Evolutionary conservation across 2,797 vertebrate species (phyloP), one percentile per base, ranked within the genome.

Genomic region (Meda fulgida): DNA sequence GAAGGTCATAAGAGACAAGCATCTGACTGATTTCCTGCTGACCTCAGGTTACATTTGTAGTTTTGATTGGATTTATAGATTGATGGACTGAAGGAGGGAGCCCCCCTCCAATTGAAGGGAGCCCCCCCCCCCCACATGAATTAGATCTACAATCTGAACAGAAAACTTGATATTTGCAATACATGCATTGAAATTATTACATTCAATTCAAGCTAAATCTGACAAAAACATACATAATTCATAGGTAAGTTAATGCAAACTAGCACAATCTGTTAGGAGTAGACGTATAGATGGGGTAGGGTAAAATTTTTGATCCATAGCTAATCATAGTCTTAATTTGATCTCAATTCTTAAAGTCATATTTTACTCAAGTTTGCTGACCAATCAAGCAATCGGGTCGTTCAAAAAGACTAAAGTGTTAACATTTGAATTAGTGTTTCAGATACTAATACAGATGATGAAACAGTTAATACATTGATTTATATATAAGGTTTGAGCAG

Each of bases 11-110:
- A 58, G 75, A 78, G 48, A 70, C 76, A 72, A 53, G 40, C 67
- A 70, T 86, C 38, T 71, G 29, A 77, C 19, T 80, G 77, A 65
- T 40, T 51, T 38, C 18, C 51, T 63, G 43, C 66, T 53, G 67
- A 80, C 78, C 78, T 75, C 6, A 31, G 31, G 72, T 76, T 84
- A 29, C n/a, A 19, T 83, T 31, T 58, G 78, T 81, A 21, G 36
- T 43, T 69, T 80, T 70, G 72, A 60, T 67, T 78, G 55, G 43
- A 82, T 86, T 29, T 43, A 40, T 55, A 13, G 60, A 31, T 66
- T 40, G 40, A 36, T 70, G 23, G 29, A 29, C 31, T 43, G 29
- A 55, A 16, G 34, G 40, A 26, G 19, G 16, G 34, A 19, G n/a
- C n/a, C n/a, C n/a, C n/a, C n/a, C n/a, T n/a, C n/a, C n/a, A n/a